Evolutionary conservation across 2,797 vertebrate genomes (phyloP).

Genomic region (Muraenolepis orangiensis): DNA sequence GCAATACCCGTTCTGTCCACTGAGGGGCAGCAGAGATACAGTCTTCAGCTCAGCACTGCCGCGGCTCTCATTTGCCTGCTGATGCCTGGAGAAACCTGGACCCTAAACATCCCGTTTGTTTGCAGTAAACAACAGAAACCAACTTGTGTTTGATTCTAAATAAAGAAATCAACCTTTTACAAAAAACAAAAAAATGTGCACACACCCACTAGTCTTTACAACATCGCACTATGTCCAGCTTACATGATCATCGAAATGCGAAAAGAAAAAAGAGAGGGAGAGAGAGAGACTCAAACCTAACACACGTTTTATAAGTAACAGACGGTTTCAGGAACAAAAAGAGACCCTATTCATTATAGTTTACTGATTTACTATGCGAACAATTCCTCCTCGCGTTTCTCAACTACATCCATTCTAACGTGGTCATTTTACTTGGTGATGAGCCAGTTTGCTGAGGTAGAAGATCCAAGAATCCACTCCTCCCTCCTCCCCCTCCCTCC

Average conservation of each 20-base stretch:
- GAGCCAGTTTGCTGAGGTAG: conserved; percentile 38
- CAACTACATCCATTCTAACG: no score
- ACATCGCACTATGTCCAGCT: not conserved
- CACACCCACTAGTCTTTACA: not conserved
- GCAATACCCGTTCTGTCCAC: conserved; percentile 43
- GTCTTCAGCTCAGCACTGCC: conserved; percentile 18
- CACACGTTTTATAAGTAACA: conserved; percentile 46
- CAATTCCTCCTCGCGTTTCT: conserved; percentile 23
- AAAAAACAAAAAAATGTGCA: not conserved
- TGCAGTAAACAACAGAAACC: not conserved
- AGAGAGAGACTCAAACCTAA: conserved; percentile 43
- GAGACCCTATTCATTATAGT: conserved; percentile 50
- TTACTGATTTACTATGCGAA: conserved; percentile 56
- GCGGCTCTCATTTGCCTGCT: not conserved
- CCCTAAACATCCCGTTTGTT: conserved; percentile 3
- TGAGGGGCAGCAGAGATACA: conserved; percentile 65
- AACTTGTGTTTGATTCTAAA: not conserved
- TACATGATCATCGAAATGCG: no score
- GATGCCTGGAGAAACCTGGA: not conserved
- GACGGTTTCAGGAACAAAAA: conserved; percentile 36
- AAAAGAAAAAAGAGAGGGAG: not conserved
- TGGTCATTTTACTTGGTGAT: conserved; percentile 50
- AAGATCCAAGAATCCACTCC: conserved; percentile 37
- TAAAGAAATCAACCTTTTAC: not conserved
- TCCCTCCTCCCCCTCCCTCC: not conserved